Evolutionary conservation across 2,113 vertebrate species (phyloP).

Genomic region (Pelecanus crispus): DNA sequence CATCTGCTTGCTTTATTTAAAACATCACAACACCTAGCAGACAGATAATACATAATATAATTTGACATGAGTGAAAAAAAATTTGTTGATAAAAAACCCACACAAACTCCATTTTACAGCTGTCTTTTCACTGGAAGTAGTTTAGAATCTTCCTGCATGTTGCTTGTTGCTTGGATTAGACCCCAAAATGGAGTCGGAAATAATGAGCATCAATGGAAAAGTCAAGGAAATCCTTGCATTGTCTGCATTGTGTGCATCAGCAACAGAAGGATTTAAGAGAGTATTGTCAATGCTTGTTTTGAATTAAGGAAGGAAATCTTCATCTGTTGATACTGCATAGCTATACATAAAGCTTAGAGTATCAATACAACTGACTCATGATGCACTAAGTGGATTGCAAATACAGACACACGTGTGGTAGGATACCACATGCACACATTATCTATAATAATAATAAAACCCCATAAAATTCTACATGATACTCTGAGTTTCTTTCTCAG

Average conservation of each 20-base stretch:
- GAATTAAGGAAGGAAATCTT: not conserved
- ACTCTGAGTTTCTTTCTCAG: not conserved
- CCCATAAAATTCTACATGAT: not conserved
- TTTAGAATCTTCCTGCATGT: not conserved
- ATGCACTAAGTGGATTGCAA: not conserved
- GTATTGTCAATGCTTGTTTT: not conserved
- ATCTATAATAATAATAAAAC: not conserved
- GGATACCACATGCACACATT: not conserved
- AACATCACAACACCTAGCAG: not conserved
- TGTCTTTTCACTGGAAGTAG: not conserved
- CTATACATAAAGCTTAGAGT: not conserved
- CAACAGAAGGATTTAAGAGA: not conserved
- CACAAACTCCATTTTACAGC: not conserved
- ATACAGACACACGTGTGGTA: not conserved
- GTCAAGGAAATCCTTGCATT: not conserved
- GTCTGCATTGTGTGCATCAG: not conserved
- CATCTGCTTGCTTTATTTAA: not conserved
- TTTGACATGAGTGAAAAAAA: not conserved
- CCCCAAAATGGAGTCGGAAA: not conserved
- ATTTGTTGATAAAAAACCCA: not conserved
- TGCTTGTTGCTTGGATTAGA: not conserved
- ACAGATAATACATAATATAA: not conserved
- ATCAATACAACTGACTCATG: not conserved
- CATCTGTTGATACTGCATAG: not conserved
- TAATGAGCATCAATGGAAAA: not conserved